Percentiles rank a stretch among this genome's conserved stretches.
Conservation (phyloP, 2,888 invertebrate genomes). For the Operophtera brumata region DNA sequence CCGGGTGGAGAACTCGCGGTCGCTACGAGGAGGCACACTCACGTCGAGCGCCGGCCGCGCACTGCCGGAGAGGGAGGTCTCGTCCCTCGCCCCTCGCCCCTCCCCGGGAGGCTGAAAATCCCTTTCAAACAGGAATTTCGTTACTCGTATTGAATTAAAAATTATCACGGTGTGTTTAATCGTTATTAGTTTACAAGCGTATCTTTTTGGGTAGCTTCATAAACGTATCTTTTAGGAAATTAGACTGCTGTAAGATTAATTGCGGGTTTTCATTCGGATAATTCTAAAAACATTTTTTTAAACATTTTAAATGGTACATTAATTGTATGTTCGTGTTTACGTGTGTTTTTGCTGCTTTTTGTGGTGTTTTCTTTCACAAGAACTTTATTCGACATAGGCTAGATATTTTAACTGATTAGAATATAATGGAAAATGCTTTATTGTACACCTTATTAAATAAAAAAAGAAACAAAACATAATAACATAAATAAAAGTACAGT, state of each 20-base stretch:
- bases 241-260: conserved; percentile 7
- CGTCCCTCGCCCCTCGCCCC: conserved; percentile 30
- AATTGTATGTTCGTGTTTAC: conserved; percentile 3
- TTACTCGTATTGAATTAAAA: conserved; percentile 37
- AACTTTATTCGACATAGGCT: no score
- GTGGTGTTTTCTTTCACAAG: background rate
- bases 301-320: no score
- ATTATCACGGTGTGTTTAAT: conserved; percentile 31
- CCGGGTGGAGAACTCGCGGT: background rate
- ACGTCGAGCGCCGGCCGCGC: conserved; percentile 43
- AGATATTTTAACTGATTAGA: no score
- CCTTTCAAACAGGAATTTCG: conserved; percentile 47
- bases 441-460: no score
- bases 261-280: conserved; percentile 5
- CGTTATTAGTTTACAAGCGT: conserved; percentile 19
- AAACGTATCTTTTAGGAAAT: background rate
- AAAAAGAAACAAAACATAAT: no score
- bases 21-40: conserved; percentile 34
- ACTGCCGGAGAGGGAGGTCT: conserved; percentile 62
- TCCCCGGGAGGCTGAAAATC: conserved; percentile 49
- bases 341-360: background rate
- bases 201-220: conserved; percentile 1
- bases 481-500: no score
- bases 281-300: conserved; percentile 8
- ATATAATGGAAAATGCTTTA: no score